phyloP scores from a whole-genome alignment of 2,113 vertebrate species.

The Rhodinocichla rosea region DNA sequence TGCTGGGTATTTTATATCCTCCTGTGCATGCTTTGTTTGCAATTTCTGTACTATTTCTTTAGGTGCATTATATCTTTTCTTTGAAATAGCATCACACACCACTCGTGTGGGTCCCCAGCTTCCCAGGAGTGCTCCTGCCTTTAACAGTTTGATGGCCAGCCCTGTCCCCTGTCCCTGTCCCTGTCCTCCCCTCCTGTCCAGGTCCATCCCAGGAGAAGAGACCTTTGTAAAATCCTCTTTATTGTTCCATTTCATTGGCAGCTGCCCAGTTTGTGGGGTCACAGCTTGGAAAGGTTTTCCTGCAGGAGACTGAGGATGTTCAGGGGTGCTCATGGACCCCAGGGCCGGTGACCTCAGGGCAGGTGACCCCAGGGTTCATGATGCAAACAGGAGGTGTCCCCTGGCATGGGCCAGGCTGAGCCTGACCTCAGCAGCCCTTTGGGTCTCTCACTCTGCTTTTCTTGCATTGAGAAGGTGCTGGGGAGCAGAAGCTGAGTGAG shows the following conservation, averaged over 20 bases:
- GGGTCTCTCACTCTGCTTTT: background rate
- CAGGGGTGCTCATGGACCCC: accelerated
- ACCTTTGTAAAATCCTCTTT: background rate
- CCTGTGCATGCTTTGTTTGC: constrained; percentile 55
- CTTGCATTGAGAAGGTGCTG: background rate
- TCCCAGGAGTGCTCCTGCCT: background rate
- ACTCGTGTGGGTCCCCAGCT: background rate
- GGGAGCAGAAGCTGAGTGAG: background rate
- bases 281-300: background rate
- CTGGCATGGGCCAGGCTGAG: background rate
- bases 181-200: background rate
- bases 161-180: background rate
- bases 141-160: background rate
- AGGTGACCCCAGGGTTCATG: accelerated
- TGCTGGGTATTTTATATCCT: constrained; percentile 28
- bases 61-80: constrained; percentile 39
- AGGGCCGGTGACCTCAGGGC: accelerated
- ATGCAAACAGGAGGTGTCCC: background rate
- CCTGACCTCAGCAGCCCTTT: background rate
- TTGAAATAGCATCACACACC: background rate
- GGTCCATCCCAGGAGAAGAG: no score
- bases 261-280: background rate
- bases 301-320: background rate
- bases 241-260: accelerated
- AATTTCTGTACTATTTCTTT: constrained; percentile 50